A percentile compares a stretch with the other conserved stretches of the same genome.
These are phyloP conservation scores for Patella vulgata DNA, from an alignment of 1,140 invertebrate species.

Conservation along the genomic window DNA sequence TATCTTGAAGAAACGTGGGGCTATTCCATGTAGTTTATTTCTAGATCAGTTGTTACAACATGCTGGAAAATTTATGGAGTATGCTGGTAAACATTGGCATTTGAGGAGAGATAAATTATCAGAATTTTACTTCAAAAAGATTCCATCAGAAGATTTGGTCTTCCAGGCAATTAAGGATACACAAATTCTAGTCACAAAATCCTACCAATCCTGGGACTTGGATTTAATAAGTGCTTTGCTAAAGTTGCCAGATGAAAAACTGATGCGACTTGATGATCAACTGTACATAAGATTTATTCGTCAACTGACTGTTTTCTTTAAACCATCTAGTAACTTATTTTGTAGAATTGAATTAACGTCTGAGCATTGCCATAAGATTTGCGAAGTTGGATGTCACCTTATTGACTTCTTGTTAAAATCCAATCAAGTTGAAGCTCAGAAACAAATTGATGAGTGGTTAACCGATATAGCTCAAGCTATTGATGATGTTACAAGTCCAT, in stretches of 20 bases:
- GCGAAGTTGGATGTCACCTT: slow-evolving; percentile 79
- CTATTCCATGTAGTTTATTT: slow-evolving; percentile 82
- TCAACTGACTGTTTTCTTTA: slow-evolving; percentile 85
- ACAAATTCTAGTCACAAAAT: slow-evolving; percentile 75
- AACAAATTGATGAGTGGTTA: slow-evolving; percentile 81
- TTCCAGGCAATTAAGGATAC: slow-evolving; percentile 76
- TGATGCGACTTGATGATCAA: slow-evolving; percentile 77
- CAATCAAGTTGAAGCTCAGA: slow-evolving; percentile 70
- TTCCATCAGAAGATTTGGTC: slow-evolving; percentile 70
- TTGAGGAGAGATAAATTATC: slow-evolving; percentile 48
- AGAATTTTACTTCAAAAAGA: slow-evolving; percentile 49
- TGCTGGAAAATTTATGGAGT: slow-evolving; percentile 39
- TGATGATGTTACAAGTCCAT: slow-evolving; percentile 52
- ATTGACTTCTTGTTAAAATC: slow-evolving; percentile 78
- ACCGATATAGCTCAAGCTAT: slow-evolving; percentile 82
- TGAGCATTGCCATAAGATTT: slow-evolving; percentile 72
- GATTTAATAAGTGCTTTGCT: slow-evolving; percentile 81
- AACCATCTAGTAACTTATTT: slow-evolving; percentile 85
- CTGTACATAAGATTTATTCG: slow-evolving; percentile 77
- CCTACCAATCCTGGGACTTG: slow-evolving; percentile 86
- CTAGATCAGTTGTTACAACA: slow-evolving; percentile 77
- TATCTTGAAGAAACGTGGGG: slow-evolving; percentile 79
- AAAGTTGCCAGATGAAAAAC: slow-evolving; percentile 73
- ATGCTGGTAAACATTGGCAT: slow-evolving; percentile 41
- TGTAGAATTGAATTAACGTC: slow-evolving; percentile 76